Evolutionary conservation across 2,113 vertebrate species (phyloP).

Genomic region (Prunella fulvescens): DNA sequence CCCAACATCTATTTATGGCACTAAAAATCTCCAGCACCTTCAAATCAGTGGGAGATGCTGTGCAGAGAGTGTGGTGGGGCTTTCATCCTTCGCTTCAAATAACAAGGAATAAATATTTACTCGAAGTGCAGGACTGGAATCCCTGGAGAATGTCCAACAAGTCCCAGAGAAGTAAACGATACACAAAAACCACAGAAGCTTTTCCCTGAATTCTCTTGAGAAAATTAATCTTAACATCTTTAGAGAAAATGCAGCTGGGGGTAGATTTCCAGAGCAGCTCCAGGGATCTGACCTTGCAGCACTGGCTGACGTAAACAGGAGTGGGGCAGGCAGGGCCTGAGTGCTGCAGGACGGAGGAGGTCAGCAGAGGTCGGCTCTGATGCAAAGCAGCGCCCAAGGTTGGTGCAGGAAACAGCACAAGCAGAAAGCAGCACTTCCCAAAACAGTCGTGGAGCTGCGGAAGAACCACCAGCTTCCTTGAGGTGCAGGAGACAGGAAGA

Average conservation of each 20-base stretch:
- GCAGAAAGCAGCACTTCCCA: neutral
- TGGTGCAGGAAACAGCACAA: neutral
- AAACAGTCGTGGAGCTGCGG: rapidly evolving
- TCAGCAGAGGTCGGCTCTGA: neutral
- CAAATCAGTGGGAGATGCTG: neutral
- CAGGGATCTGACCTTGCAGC: conserved; percentile 44
- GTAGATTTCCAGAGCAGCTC: conserved; percentile 37
- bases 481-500: neutral
- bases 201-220: conserved; percentile 48
- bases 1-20: neutral
- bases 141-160: conserved; percentile 40
- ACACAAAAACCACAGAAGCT: conserved; percentile 29
- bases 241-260: conserved; percentile 58
- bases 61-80: neutral
- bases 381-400: neutral
- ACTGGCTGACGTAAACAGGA: conserved; percentile 45
- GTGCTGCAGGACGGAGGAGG: neutral
- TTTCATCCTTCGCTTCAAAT: conserved; percentile 48
- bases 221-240: conserved; percentile 51
- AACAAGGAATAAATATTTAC: conserved; percentile 61
- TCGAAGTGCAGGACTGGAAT: conserved; percentile 21
- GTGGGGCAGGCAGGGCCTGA: conserved; percentile 22
- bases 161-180: conserved; percentile 45
- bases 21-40: conserved; percentile 18
- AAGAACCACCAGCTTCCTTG: neutral